Percentiles rank a stretch among this genome's conserved stretches.
Evolutionary conservation across 2,113 vertebrate genomes (phyloP).

Genomic region (Saguinus midas): DNA sequence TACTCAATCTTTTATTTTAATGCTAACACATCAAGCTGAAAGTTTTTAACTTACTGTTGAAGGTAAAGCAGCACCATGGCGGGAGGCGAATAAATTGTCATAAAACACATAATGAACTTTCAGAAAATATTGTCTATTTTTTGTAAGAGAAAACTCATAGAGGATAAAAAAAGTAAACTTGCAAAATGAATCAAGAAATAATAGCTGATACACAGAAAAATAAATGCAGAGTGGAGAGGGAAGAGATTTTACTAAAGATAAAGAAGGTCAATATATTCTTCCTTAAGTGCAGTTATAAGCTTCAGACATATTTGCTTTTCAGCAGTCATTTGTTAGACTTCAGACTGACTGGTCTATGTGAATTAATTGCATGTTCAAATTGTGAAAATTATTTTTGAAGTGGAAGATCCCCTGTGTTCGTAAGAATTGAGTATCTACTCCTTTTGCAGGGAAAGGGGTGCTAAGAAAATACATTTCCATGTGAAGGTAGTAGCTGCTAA

Average conservation of each 20-base stretch:
- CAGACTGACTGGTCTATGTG: background rate
- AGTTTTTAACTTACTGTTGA: conserved; percentile 54
- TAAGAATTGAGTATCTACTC: background rate
- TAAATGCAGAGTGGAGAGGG: background rate
- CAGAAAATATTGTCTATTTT: conserved; percentile 15
- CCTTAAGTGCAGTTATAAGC: background rate
- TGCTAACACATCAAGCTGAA: conserved; percentile 52
- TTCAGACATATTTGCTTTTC: conserved; percentile 20
- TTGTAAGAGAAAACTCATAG: conserved; percentile 18
- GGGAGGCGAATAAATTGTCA: conserved; percentile 45
- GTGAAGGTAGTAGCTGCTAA: background rate
- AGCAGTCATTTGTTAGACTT: conserved; percentile 38
- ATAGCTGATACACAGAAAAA: conserved; percentile 28
- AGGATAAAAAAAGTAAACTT: conserved; percentile 26
- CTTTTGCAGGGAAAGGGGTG: background rate
- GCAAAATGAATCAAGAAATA: conserved; percentile 48
- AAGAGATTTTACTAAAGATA: conserved; percentile 50
- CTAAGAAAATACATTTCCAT: conserved; percentile 29
- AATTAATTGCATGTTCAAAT: conserved; percentile 28
- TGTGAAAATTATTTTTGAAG: conserved; percentile 48
- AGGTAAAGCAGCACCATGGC: conserved; percentile 48
- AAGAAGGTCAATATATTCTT: conserved; percentile 25
- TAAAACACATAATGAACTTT: conserved; percentile 59
- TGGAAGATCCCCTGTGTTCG: background rate
- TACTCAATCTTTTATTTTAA: conserved; percentile 65